Conservation (phyloP, 2,888 invertebrate genomes). For the Ennomos quercinarius region DNA sequence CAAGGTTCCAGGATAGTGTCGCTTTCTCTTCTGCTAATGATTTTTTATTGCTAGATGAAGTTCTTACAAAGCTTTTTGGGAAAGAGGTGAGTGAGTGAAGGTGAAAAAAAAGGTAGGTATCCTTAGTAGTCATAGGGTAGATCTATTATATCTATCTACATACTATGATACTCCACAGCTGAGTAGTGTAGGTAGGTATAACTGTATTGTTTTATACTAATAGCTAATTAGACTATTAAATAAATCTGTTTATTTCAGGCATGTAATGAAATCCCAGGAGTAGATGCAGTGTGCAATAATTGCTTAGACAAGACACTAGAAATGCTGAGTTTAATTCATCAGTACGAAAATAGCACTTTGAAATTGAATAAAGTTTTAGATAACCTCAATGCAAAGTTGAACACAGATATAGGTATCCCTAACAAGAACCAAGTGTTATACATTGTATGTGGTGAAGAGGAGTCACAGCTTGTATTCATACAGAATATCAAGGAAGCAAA, state of each 20-base stretch:
- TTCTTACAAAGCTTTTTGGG: conserved; percentile 57
- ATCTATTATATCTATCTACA: too few relatives aligned
- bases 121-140: too few relatives aligned
- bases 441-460: conserved; percentile 55
- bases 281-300: conserved; percentile 67
- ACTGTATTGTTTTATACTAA: too few relatives aligned
- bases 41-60: conserved; percentile 44
- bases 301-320: conserved; percentile 62
- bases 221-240: too few relatives aligned
- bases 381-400: conserved; percentile 54
- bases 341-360: conserved; percentile 54
- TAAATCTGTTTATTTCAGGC: conserved; percentile 55
- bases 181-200: too few relatives aligned
- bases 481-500: conserved; percentile 41
- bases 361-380: conserved; percentile 59
- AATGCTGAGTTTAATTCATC: conserved; percentile 56
- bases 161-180: not conserved
- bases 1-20: conserved; percentile 65
- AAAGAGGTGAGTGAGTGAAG: conserved; percentile 49
- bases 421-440: conserved; percentile 55
- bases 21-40: conserved; percentile 45
- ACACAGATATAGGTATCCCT: conserved; percentile 46
- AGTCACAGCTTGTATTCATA: conserved; percentile 56
- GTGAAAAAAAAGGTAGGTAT: too few relatives aligned
- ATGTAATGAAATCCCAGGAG: conserved; percentile 60